phyloP scores from a whole-genome alignment of 2,113 vertebrate genomes.

The Gadus macrocephalus region DNA sequence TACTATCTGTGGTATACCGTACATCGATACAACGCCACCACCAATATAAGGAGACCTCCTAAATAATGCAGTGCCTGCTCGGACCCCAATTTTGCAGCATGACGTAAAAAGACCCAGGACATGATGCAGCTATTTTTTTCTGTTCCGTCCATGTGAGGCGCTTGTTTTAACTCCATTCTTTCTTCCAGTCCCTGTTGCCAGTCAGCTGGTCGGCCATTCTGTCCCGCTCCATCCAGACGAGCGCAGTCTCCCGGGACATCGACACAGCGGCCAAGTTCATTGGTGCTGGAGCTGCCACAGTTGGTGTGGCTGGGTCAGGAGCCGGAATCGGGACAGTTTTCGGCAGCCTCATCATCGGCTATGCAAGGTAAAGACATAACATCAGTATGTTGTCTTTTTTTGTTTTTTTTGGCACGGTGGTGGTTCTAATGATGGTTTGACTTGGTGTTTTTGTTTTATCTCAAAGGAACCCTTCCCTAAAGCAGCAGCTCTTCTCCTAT shows the following conservation, averaged over 20 bases:
- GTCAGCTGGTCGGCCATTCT: conserved; percentile 49
- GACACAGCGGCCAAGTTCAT: conserved; percentile 80
- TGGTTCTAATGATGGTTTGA: neutral
- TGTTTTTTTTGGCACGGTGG: neutral
- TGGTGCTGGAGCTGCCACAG: conserved; percentile 77
- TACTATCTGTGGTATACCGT: too few relatives aligned
- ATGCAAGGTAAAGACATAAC: conserved; percentile 65
- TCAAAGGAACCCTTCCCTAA: conserved; percentile 76
- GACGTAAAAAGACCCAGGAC: too few relatives aligned
- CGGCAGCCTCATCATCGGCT: conserved; percentile 78
- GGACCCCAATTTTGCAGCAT: too few relatives aligned
- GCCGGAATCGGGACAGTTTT: conserved; percentile 78
- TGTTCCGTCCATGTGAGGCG: neutral
- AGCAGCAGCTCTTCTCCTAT: conserved; percentile 79
- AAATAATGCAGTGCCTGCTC: too few relatives aligned
- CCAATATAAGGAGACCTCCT: too few relatives aligned
- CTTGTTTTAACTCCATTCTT: neutral
- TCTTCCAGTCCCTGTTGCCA: conserved; percentile 57
- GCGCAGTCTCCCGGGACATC: conserved; percentile 69
- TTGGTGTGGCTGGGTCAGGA: conserved; percentile 76
- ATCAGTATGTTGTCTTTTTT: neutral
- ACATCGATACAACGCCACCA: too few relatives aligned
- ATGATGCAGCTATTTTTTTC: too few relatives aligned
- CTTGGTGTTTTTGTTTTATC: neutral
- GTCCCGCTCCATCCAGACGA: conserved; percentile 71